Percentiles rank a stretch among this genome's conserved stretches.
These are phyloP conservation scores for Gadopsis marmoratus DNA, from an alignment of 2,797 vertebrate species.

Conservation along the genomic window DNA sequence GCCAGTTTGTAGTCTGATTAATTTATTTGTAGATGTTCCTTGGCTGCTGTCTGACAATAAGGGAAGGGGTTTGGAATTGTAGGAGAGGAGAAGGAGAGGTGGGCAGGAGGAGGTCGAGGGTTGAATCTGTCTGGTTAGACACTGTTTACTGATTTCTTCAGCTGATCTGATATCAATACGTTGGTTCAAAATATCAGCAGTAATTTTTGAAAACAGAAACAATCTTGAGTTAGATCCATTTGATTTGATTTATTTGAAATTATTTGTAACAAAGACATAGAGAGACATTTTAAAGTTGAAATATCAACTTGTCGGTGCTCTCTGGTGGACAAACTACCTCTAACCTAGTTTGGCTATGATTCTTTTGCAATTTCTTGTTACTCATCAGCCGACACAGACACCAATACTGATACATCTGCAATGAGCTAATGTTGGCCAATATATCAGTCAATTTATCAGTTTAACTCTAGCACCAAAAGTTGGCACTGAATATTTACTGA, in stretches of 20 bases:
- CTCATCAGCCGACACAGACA: no score
- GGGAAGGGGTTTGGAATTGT: not conserved
- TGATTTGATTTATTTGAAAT: no score
- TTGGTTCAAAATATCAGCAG: no score
- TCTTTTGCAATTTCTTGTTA: not conserved
- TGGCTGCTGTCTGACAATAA: slow-evolving; percentile 28
- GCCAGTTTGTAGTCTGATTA: slow-evolving; percentile 17
- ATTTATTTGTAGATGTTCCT: slow-evolving; percentile 29
- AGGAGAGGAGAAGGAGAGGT: slow-evolving; percentile 3
- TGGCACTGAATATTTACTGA: not conserved
- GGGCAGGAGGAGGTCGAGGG: not conserved
- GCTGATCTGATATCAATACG: not conserved
- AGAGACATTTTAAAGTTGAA: not conserved
- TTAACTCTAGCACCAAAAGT: not conserved
- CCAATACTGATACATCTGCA: not conserved
- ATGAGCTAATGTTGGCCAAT: not conserved
- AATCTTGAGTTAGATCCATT: no score
- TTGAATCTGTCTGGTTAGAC: slow-evolving; percentile 20
- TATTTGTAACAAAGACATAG: not conserved
- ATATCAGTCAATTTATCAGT: not conserved
- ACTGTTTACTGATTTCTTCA: no score
- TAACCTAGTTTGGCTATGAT: not conserved
- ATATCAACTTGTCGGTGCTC: not conserved
- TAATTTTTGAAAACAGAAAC: not conserved
- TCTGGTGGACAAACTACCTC: not conserved